Conservation (phyloP, 2,888 invertebrate genomes). For the Rotaria magnacalcarata region DNA sequence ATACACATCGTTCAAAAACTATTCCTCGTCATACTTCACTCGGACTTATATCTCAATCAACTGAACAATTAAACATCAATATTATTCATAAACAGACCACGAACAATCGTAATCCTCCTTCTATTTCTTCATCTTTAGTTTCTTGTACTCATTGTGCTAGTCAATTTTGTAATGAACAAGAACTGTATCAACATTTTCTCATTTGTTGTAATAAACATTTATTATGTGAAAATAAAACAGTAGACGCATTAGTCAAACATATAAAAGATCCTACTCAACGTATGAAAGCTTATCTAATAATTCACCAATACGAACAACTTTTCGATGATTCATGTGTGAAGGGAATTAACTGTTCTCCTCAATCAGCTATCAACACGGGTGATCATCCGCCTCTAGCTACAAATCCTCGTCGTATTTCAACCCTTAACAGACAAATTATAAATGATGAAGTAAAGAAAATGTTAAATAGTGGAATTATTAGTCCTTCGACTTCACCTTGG, state of each 20-base stretch:
- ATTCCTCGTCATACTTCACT: not conserved
- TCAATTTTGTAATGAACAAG: not conserved
- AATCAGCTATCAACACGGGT: not conserved
- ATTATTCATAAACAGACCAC: not conserved
- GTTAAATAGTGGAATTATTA: not conserved
- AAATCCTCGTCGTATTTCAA: not conserved
- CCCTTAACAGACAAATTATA: not conserved
- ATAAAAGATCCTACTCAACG: not conserved
- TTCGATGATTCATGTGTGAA: not conserved
- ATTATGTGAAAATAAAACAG: too few relatives aligned
- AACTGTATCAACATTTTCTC: not conserved
- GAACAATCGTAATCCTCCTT: not conserved
- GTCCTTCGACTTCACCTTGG: not conserved
- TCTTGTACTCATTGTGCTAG: not conserved
- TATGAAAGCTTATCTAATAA: not conserved
- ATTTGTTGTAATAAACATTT: not conserved
- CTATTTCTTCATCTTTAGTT: not conserved
- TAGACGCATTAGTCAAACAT: too few relatives aligned
- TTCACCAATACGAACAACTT: not conserved
- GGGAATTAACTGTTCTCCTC: not conserved
- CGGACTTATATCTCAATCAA: not conserved
- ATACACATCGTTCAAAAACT: not conserved
- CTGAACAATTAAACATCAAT: not conserved
- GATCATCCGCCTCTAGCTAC: not conserved
- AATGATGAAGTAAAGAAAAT: not conserved